Evolutionary conservation across 2,888 invertebrate species (phyloP).

Genomic region (Volucella inanis): DNA sequence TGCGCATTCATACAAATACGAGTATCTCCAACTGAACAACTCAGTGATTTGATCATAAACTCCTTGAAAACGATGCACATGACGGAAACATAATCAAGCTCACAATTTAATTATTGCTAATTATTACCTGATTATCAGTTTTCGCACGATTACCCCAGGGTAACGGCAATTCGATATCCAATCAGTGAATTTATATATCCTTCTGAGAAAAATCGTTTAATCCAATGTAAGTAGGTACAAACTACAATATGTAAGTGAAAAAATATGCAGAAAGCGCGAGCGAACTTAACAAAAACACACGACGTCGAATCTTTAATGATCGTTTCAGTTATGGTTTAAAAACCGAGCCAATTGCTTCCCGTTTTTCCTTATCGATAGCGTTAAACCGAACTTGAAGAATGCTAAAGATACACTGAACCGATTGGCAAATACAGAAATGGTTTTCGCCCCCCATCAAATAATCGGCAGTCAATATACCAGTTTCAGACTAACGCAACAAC

Average conservation of each 20-base stretch:
- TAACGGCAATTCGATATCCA: not conserved
- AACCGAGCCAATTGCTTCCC: slow-evolving; percentile 31
- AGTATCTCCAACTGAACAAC: slow-evolving; percentile 6
- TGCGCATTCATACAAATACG: not conserved
- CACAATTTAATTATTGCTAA: slow-evolving; percentile 28
- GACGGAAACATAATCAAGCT: slow-evolving; percentile 32
- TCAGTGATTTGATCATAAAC: slow-evolving; percentile 25
- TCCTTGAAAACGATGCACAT: slow-evolving; percentile 47
- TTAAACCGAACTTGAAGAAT: slow-evolving; percentile 65
- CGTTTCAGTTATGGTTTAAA: not conserved
- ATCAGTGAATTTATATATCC: not conserved
- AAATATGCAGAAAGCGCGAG: not conserved
- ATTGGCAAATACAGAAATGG: slow-evolving; percentile 55
- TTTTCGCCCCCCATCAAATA: slow-evolving; percentile 70
- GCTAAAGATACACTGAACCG: slow-evolving; percentile 68
- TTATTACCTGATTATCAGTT: slow-evolving; percentile 58
- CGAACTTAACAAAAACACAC: not conserved
- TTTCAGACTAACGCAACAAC: slow-evolving; percentile 61
- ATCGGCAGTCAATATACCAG: slow-evolving; percentile 72
- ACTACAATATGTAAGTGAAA: not conserved
- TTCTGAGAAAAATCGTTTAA: not conserved
- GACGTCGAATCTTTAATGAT: slow-evolving; percentile 16
- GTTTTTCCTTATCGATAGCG: slow-evolving; percentile 10
- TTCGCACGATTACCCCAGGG: slow-evolving; percentile 38
- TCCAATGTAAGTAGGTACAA: no score